phyloP scores from a whole-genome alignment of 1,140 invertebrate genomes.

The Pogonus chalceus region DNA sequence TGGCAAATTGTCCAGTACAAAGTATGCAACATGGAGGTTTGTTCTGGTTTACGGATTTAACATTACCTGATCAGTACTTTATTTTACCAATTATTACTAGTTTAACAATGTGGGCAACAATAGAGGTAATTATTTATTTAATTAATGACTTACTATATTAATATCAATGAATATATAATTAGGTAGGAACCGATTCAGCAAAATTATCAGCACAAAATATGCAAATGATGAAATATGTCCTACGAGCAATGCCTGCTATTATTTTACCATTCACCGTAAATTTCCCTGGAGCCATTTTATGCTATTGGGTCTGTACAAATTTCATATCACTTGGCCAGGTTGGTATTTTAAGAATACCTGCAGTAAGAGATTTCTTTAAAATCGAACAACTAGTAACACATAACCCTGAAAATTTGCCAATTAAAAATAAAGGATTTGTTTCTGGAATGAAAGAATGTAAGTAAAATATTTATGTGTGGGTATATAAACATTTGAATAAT shows the following conservation, averaged over 20 bases:
- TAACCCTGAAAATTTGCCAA: slow-evolving; percentile 43
- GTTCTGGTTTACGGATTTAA: slow-evolving; percentile 89
- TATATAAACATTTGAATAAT: slow-evolving; percentile 19
- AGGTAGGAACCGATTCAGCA: slow-evolving; percentile 69
- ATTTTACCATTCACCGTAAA: slow-evolving; percentile 79
- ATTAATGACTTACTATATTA: slow-evolving; percentile 11
- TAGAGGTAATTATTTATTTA: slow-evolving; percentile 50
- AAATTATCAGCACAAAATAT: slow-evolving; percentile 51
- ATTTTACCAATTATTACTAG: slow-evolving; percentile 77
- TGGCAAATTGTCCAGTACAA: slow-evolving; percentile 80
- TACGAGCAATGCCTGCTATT: slow-evolving; percentile 66
- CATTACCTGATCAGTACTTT: slow-evolving; percentile 81
- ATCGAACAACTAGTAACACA: slow-evolving; percentile 58
- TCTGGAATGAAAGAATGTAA: slow-evolving; percentile 75
- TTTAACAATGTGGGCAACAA: slow-evolving; percentile 64
- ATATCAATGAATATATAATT: slow-evolving; percentile 13
- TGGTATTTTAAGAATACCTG: slow-evolving; percentile 61
- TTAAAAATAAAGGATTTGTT: slow-evolving; percentile 66
- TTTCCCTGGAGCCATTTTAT: slow-evolving; percentile 79
- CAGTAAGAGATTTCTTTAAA: slow-evolving; percentile 64
- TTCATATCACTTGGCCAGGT: slow-evolving; percentile 80
- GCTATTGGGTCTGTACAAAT: slow-evolving; percentile 87
- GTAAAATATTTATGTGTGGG: slow-evolving; percentile 27
- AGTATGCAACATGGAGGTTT: slow-evolving; percentile 82
- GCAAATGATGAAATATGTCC: slow-evolving; percentile 59